These are phyloP conservation scores for Rosalia funebris DNA, from an alignment of 2,888 invertebrate genomes.

Conservation along the genomic window DNA sequence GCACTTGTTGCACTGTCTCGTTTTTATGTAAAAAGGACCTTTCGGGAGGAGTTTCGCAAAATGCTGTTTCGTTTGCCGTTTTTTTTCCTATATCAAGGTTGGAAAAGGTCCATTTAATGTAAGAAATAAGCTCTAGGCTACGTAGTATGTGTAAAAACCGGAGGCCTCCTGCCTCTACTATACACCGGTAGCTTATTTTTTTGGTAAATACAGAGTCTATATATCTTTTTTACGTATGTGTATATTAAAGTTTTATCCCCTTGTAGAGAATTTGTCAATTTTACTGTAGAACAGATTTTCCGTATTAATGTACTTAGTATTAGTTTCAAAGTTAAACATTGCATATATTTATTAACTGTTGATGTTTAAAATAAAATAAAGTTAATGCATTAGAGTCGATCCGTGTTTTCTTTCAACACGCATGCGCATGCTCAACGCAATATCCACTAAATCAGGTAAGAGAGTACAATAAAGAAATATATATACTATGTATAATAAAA, in stretches of 20 bases:
- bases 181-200: slow-evolving; percentile 30
- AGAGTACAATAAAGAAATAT: not conserved
- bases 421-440: not conserved
- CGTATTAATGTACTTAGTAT: slow-evolving; percentile 16
- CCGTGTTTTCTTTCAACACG: slow-evolving; percentile 1
- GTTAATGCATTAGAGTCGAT: slow-evolving; percentile 34
- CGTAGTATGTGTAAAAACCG: slow-evolving; percentile 23
- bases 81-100: slow-evolving; percentile 42
- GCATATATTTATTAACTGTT: slow-evolving; percentile 39
- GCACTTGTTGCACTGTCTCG: slow-evolving; percentile 23
- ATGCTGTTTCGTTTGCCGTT: slow-evolving; percentile 8
- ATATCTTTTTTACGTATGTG: slow-evolving; percentile 18
- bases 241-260: slow-evolving; percentile 6
- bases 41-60: slow-evolving; percentile 26
- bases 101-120: slow-evolving; percentile 44
- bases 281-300: slow-evolving; percentile 13
- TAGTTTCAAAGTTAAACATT: slow-evolving; percentile 14
- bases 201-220: slow-evolving; percentile 17
- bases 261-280: slow-evolving; percentile 24
- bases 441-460: not conserved
- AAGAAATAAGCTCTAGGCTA: slow-evolving; percentile 36
- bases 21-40: slow-evolving; percentile 33
- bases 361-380: slow-evolving; percentile 39
- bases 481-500: not conserved
- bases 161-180: slow-evolving; percentile 9